Conservation (phyloP, 2,888 invertebrate genomes). For the Lepas anatifera region DNA sequence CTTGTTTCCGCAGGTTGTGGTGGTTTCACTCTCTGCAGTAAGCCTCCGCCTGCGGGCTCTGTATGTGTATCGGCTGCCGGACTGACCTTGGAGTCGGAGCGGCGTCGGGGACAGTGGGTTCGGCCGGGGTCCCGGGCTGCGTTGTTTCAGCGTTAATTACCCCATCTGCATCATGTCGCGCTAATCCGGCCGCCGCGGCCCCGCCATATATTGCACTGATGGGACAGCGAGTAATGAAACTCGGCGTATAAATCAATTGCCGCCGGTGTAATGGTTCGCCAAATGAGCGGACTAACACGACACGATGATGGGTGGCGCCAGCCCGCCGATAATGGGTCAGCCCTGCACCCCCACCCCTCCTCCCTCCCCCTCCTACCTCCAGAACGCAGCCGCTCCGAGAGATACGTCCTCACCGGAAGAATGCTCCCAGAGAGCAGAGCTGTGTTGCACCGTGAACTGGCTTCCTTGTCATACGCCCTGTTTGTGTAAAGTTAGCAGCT, state of each 20-base stretch:
- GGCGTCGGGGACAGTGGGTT: neutral
- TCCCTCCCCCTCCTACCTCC: too few species aligned
- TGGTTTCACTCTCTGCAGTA: neutral
- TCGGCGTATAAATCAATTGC: slow-evolving; percentile 8
- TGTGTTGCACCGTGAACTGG: too few species aligned
- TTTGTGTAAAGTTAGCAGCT: too few species aligned
- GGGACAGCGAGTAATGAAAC: slow-evolving; percentile 11
- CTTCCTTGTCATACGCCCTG: too few species aligned
- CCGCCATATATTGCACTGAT: neutral
- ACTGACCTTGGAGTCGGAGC: too few species aligned
- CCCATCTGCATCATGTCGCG: slow-evolving; percentile 3
- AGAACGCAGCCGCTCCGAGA: too few species aligned
- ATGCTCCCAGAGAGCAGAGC: too few species aligned
- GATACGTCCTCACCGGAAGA: too few species aligned
- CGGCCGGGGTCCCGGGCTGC: neutral
- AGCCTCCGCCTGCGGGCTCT: too few species aligned
- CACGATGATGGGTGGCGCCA: neutral
- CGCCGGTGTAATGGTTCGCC: neutral
- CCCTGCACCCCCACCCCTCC: too few species aligned
- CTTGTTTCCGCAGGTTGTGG: neutral
- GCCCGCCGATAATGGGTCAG: neutral
- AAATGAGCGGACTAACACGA: slow-evolving; percentile 2
- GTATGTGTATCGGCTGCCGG: too few species aligned
- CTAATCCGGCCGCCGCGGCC: neutral
- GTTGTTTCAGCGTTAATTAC: neutral